Evolutionary conservation across 1,140 invertebrate genomes (phyloP), one percentile per base, ranked within the genome.

Genomic region (Achatina immaculata): DNA sequence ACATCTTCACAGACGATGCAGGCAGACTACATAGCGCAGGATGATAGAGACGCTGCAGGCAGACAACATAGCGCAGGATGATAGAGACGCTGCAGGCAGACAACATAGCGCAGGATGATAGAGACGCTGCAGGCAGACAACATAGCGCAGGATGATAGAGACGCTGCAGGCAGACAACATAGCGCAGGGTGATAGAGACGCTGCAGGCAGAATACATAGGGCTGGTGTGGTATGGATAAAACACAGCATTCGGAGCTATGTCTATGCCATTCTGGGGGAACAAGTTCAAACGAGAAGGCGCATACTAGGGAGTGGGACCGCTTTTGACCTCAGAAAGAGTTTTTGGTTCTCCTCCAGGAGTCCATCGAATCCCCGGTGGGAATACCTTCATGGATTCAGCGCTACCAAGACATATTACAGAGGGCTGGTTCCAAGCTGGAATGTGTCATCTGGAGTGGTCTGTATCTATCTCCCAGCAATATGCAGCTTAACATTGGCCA

Each of bases 401-500:
- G 58, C 11, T 62, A 62, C 31, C 58, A 62, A 16, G 58, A 62
- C 31, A 16, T 62, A 3, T 34, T 62, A 62, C 58, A 31, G 4
- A 62, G 31, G n/a, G 58, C 58, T 28, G 16, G 2, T 16, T 62
- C 58, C n/a, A 34, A 62, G 16, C n/a, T 62, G 11, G 28, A 62
- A 6, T 62, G 6, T 31, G 58, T 62, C 58, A 31, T 74, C 28
- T 65, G 65, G 45, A 69, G 68, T 19, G 80, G 65, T 3, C 45
- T 81, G n/a, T 81, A 81, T 65, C 72, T 81, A 62, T 28, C 62
- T n/a, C 82, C 65, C 28, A 77, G 72, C 68, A 36, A 83, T 36
- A 78, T 72, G 65, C 21, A 43, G 16, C 79, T 81, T n/a, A 45
- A 58, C 11, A 65, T 81, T 28, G 51, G 42, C 21, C 43, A 38